Percentiles rank a stretch among this genome's conserved stretches.
These are phyloP conservation scores for Mustela nigripes DNA, from an alignment of 2,113 vertebrate genomes.

Conservation along the genomic window DNA sequence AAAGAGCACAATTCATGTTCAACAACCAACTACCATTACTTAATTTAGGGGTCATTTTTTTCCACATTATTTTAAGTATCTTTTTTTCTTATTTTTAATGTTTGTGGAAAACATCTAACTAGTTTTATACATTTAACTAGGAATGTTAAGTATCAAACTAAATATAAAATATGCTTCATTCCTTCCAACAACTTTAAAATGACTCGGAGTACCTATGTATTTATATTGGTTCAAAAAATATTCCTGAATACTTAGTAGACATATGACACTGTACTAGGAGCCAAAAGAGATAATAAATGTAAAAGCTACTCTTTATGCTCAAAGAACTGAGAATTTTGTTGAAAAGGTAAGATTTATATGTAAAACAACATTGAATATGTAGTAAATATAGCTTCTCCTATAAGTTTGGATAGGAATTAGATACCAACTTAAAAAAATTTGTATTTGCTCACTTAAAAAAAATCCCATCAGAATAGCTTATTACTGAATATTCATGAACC, in stretches of 20 bases:
- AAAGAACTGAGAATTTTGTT: slow-evolving; percentile 18
- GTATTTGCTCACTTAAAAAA: background rate
- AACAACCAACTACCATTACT: background rate
- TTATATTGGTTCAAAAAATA: background rate
- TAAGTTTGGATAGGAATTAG: background rate
- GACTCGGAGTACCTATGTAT: background rate
- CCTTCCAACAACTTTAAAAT: slow-evolving; percentile 6
- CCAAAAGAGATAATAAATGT: background rate
- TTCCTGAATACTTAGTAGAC: background rate
- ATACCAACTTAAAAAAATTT: background rate
- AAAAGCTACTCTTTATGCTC: background rate
- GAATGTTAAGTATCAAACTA: background rate
- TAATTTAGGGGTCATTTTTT: slow-evolving; percentile 24
- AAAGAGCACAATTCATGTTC: background rate
- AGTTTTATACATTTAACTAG: slow-evolving; percentile 32
- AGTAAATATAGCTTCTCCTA: background rate
- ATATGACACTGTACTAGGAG: background rate
- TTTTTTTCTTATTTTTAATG: slow-evolving; percentile 44
- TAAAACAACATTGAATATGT: background rate
- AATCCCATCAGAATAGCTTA: background rate
- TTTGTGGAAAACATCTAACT: background rate
- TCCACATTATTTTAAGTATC: background rate
- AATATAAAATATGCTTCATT: slow-evolving; percentile 19
- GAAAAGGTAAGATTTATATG: background rate
- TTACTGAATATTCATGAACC: background rate